These are phyloP conservation scores for Scyliorhinus canicula DNA, from an alignment of 2,797 vertebrate species.

Conservation along the genomic window DNA sequence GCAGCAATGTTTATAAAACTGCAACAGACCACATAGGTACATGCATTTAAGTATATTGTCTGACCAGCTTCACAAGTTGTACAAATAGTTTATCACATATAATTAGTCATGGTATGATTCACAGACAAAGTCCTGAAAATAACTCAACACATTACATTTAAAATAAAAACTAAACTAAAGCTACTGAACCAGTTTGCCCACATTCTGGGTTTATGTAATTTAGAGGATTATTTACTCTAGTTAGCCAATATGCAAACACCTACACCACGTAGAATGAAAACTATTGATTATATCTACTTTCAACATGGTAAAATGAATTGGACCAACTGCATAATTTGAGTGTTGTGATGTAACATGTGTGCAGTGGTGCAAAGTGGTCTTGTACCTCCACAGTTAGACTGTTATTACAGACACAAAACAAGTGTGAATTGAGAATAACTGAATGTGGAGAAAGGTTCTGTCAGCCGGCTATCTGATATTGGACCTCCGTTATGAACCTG, in stretches of 20 bases:
- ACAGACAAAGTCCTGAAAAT: neutral
- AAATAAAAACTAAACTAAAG: neutral
- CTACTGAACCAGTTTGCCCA: neutral
- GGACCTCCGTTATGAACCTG: neutral
- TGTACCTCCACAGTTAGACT: neutral
- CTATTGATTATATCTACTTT: neutral
- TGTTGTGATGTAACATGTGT: neutral
- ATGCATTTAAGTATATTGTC: conserved; percentile 21
- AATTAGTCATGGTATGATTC: neutral
- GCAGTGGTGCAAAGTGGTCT: neutral
- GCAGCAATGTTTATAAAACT: neutral
- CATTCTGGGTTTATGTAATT: neutral
- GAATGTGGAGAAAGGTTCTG: neutral
- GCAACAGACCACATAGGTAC: neutral
- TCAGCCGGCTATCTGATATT: neutral
- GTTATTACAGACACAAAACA: neutral
- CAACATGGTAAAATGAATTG: neutral
- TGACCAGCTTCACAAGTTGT: neutral
- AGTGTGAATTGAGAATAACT: neutral
- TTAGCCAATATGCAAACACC: neutral
- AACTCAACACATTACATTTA: neutral
- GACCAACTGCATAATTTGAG: neutral
- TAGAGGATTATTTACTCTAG: neutral
- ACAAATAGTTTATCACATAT: conserved; percentile 6
- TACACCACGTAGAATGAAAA: neutral